phyloP scores from a whole-genome alignment of 1,140 invertebrate genomes.

The Drosophila repleta region DNA sequence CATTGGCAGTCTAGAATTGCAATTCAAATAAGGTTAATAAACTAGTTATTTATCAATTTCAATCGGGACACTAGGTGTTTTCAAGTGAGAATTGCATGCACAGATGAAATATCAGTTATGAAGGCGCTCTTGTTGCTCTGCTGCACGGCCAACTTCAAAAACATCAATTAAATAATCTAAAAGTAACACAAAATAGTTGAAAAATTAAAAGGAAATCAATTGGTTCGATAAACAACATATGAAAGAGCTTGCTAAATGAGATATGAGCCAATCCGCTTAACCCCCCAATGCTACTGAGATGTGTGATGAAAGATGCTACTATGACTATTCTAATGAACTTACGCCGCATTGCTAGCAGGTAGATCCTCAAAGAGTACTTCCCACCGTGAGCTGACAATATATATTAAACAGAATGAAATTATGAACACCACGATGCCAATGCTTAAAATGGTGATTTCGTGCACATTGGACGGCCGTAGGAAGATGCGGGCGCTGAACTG shows the following conservation, averaged over 20 bases:
- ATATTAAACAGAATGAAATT: conserved; percentile 88
- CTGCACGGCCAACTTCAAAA: conserved; percentile 19
- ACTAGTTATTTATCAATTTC: not conserved
- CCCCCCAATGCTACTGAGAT: not conserved
- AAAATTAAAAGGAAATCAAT: conserved; percentile 18
- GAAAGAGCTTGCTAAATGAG: not conserved
- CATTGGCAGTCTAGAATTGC: conserved; percentile 59
- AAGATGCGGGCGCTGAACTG: conserved; percentile 91
- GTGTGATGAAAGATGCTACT: conserved; percentile 2
- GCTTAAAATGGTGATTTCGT: conserved; percentile 88
- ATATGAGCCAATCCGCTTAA: not conserved
- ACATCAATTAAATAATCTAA: conserved; percentile 76
- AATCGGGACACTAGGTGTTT: not conserved
- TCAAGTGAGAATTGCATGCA: conserved; percentile 48
- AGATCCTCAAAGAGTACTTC: conserved; percentile 86
- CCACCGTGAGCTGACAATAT: conserved; percentile 88
- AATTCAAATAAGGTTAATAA: conserved; percentile 12
- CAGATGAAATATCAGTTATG: conserved; percentile 45
- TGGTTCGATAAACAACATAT: not conserved
- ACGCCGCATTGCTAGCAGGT: conserved; percentile 78
- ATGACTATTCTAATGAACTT: conserved; percentile 48
- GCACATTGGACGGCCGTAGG: conserved; percentile 89
- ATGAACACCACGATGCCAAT: conserved; percentile 87
- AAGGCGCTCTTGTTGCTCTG: conserved; percentile 27
- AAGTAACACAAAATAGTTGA: conserved; percentile 51